These are phyloP conservation scores for Agrenia bidenticulata DNA, from an alignment of 2,888 invertebrate species.

Conservation along the genomic window DNA sequence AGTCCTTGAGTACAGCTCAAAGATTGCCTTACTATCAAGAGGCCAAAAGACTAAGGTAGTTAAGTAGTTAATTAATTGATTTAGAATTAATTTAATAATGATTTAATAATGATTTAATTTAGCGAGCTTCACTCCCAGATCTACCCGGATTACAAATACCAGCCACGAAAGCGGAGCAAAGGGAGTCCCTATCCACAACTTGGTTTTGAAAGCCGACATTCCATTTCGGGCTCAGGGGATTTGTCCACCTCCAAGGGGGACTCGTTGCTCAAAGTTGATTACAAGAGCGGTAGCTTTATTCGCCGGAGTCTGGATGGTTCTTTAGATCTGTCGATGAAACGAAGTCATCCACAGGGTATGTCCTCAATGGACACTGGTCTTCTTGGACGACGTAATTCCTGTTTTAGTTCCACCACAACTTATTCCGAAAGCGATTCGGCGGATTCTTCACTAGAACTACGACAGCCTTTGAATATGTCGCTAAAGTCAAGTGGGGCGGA, in stretches of 20 bases:
- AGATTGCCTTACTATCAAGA: slow-evolving; percentile 39
- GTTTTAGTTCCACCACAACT: slow-evolving; percentile 3
- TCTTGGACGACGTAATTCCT: background rate
- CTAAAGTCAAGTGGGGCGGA: background rate
- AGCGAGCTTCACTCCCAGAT: slow-evolving; percentile 35
- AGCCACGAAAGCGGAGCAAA: slow-evolving; percentile 22
- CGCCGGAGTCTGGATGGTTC: slow-evolving; percentile 8
- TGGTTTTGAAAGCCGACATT: background rate
- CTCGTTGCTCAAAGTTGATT: background rate
- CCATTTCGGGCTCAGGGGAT: background rate
- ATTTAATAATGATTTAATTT: slow-evolving; percentile 2
- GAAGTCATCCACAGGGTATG: background rate
- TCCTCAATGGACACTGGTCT: background rate
- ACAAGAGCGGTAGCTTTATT: background rate
- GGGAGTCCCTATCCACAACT: background rate
- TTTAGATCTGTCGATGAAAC: slow-evolving; percentile 11
- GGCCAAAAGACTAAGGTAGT: slow-evolving; percentile 37
- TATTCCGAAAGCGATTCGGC: background rate
- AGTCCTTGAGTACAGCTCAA: slow-evolving; percentile 29
- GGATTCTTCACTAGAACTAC: background rate
- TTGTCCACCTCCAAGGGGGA: background rate
- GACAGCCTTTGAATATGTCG: background rate
- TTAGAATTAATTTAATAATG: slow-evolving; percentile 5
- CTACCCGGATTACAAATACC: slow-evolving; percentile 43
- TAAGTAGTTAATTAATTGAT: background rate